These are phyloP conservation scores for Nezara viridula DNA, from an alignment of 2,888 invertebrate species.

Conservation along the genomic window DNA sequence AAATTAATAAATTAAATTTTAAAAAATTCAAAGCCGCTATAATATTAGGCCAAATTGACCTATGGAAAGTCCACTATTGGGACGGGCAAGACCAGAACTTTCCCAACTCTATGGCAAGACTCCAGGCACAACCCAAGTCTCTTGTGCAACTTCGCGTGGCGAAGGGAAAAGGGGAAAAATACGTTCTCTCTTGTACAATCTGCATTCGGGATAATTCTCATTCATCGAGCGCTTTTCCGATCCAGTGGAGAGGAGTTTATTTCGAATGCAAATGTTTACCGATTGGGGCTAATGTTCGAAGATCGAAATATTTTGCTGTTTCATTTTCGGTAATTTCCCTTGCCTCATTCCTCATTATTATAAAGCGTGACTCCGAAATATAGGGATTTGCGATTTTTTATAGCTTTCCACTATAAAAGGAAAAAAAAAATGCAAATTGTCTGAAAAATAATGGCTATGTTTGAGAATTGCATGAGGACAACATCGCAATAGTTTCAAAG, in stretches of 20 bases:
- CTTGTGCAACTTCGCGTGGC: neutral
- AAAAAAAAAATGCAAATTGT: neutral
- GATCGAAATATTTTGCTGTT: neutral
- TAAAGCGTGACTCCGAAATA: slow-evolving; percentile 23
- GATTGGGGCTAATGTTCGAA: neutral
- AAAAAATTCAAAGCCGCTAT: neutral
- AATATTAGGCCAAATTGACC: neutral
- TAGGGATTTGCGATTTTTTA: neutral
- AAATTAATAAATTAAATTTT: neutral
- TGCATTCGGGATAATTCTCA: neutral
- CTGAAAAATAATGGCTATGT: neutral
- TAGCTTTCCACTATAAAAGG: neutral
- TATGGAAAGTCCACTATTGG: neutral
- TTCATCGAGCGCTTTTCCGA: neutral
- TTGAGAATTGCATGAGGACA: neutral
- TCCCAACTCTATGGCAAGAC: slow-evolving; percentile 16
- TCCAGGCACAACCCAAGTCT: slow-evolving; percentile 25
- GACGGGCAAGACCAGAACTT: neutral
- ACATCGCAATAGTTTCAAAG: neutral
- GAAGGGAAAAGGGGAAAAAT: slow-evolving; percentile 13
- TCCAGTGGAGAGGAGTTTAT: neutral
- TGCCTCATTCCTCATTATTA: neutral
- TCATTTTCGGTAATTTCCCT: slow-evolving; percentile 6
- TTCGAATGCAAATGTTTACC: neutral
- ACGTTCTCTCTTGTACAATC: neutral